A percentile compares a stretch with the other conserved stretches of the same genome.
Evolutionary conservation across 2,797 vertebrate genomes (phyloP).

Genomic region (Nasua narica): DNA sequence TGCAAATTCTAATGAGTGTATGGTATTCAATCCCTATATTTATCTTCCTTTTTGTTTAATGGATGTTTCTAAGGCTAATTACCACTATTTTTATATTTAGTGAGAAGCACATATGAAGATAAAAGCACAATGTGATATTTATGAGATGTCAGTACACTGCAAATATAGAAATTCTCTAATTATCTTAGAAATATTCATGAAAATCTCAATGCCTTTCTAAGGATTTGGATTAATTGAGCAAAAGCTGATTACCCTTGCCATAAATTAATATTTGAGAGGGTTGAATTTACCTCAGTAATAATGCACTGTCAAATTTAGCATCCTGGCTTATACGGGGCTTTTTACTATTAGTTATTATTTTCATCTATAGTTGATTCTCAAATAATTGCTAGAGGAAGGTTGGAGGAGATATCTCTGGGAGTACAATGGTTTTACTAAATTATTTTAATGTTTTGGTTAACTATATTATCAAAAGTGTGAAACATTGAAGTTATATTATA

Average conservation of each 20-base stretch:
- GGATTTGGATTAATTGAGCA: conserved; percentile 76
- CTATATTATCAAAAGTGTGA: background rate
- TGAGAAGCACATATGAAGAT: conserved; percentile 78
- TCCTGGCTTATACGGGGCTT: conserved; percentile 16
- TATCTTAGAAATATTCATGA: conserved; percentile 80
- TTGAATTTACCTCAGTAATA: conserved; percentile 52
- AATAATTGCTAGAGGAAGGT: background rate
- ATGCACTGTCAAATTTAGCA: conserved; percentile 6
- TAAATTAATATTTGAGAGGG: conserved; percentile 72
- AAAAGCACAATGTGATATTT: conserved; percentile 78
- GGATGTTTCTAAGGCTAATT: conserved; percentile 79
- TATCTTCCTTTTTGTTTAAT: conserved; percentile 57
- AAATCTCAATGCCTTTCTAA: conserved; percentile 68
- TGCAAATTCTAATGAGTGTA: background rate
- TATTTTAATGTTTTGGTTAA: background rate
- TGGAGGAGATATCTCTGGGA: background rate
- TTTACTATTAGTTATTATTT: background rate
- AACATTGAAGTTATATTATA: background rate
- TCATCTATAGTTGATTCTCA: background rate
- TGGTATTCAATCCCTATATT: background rate
- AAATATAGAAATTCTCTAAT: conserved; percentile 82
- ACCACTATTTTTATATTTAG: conserved; percentile 82
- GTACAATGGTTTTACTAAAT: background rate
- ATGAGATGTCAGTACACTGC: conserved; percentile 75
- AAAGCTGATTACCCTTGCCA: conserved; percentile 72